Conservation (phyloP, 53 echinoderm and acorn worm species). For the Antedon mediterranea region DNA sequence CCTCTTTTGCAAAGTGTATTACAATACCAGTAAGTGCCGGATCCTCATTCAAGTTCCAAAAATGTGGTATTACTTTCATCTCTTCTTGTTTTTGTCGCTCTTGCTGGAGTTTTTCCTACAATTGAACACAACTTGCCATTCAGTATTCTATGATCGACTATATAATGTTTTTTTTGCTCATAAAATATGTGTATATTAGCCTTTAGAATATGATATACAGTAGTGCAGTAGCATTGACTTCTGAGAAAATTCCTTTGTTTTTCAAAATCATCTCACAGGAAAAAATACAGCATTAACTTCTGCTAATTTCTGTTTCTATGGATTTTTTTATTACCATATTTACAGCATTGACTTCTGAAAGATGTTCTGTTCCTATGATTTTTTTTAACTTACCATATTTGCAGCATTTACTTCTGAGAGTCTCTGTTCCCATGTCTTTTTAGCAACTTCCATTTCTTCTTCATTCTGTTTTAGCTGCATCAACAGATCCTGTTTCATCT, state of each 20-base stretch:
- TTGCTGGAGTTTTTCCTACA: constrained; percentile 64
- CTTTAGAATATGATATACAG: no score
- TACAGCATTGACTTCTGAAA: background rate
- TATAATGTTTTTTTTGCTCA: no score
- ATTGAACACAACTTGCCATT: no score
- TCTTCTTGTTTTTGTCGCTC: constrained; percentile 67
- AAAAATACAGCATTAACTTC: no score
- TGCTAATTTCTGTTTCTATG: background rate
- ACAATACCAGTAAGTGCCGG: constrained; percentile 91
- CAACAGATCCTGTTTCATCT: constrained; percentile 58
- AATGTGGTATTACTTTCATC: constrained; percentile 88
- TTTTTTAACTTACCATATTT: constrained; percentile 39
- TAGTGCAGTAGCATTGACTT: no score
- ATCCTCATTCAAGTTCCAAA: constrained; percentile 95
- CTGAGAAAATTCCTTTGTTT: no score
- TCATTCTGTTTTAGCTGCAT: constrained; percentile 55
- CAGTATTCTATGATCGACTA: no score
- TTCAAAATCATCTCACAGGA: no score
- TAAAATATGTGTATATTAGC: no score
- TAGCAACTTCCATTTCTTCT: constrained; percentile 79
- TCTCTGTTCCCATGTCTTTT: constrained; percentile 89
- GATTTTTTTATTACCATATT: background rate
- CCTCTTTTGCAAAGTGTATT: constrained; percentile 55
- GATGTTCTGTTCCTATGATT: background rate
- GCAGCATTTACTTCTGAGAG: constrained; percentile 76